Conservation (phyloP, 2,888 invertebrate species). For the Cheilosia vernalis region DNA sequence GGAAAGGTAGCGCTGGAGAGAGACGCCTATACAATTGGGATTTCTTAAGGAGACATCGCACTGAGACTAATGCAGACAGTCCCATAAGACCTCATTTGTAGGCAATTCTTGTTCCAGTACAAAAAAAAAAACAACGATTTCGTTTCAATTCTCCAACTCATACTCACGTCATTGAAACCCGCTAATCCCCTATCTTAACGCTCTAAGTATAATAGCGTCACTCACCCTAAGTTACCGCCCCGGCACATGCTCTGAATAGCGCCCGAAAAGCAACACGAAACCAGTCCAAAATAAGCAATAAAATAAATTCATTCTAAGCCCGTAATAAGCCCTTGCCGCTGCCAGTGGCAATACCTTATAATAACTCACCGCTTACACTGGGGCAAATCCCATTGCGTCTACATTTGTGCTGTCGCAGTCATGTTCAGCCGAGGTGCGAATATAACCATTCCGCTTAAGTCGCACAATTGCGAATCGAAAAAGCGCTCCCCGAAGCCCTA, state of each 20-base stretch:
- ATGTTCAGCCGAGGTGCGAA: slow-evolving; percentile 57
- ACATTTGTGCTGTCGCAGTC: slow-evolving; percentile 14
- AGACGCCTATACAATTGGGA: too few species aligned
- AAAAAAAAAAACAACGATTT: too few species aligned
- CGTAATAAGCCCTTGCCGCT: slow-evolving; percentile 62
- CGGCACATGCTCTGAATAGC: neutral
- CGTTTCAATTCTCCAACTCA: neutral
- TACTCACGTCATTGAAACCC: slow-evolving; percentile 12
- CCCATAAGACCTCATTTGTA: too few species aligned
- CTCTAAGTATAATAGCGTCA: slow-evolving; percentile 36
- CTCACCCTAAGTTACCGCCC: slow-evolving; percentile 7
- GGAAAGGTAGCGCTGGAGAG: too few species aligned
- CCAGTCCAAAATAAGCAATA: slow-evolving; percentile 26
- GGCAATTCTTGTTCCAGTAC: too few species aligned
- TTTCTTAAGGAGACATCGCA: too few species aligned
- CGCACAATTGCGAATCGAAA: slow-evolving; percentile 38
- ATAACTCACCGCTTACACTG: slow-evolving; percentile 44
- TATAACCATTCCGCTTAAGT: slow-evolving; percentile 61
- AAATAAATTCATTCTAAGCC: slow-evolving; percentile 52
- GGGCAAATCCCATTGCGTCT: slow-evolving; percentile 1
- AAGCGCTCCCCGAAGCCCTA: slow-evolving; percentile 34
- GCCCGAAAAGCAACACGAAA: neutral
- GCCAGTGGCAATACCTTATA: slow-evolving; percentile 42
- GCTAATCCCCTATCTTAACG: slow-evolving; percentile 3
- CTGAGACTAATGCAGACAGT: too few species aligned